Conservation (phyloP, 2,888 invertebrate species). For the Eupithecia dodoneata region DNA sequence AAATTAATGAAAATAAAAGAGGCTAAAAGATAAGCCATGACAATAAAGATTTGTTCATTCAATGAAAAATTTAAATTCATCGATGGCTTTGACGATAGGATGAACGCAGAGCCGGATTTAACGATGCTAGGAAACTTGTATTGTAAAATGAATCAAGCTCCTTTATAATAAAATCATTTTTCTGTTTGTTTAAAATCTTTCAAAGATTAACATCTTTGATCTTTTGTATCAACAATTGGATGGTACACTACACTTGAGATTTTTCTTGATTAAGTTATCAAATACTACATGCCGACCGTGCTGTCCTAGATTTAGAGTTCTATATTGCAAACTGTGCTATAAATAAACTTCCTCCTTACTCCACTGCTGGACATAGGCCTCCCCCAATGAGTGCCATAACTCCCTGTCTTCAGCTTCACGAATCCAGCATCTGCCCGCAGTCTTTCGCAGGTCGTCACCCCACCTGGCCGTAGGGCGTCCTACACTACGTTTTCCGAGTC, state of each 20-base stretch:
- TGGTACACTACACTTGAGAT: not conserved
- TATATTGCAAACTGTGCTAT: not conserved
- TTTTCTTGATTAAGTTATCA: not conserved
- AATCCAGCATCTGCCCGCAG: too few species aligned
- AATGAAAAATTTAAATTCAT: conserved; percentile 64
- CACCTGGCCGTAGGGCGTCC: too few species aligned
- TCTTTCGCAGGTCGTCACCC: too few species aligned
- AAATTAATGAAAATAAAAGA: not conserved
- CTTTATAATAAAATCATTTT: conserved; percentile 31
- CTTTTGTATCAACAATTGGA: conserved; percentile 23
- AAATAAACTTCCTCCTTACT: too few species aligned
- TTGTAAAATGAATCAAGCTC: conserved; percentile 46
- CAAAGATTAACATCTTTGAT: conserved; percentile 37
- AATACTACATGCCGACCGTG: not conserved
- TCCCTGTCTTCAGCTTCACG: too few species aligned
- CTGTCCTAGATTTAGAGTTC: not conserved
- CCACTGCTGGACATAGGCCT: too few species aligned
- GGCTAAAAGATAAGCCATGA: conserved; percentile 50
- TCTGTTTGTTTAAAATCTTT: not conserved
- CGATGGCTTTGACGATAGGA: conserved; percentile 50
- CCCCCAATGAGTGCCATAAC: too few species aligned
- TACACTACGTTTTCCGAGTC: too few species aligned
- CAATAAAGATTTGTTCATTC: conserved; percentile 62
- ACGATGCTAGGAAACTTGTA: conserved; percentile 23
- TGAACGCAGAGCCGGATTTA: conserved; percentile 47